Conservation (phyloP, 1,140 invertebrate genomes). For the Euura saliciscinereae region DNA sequence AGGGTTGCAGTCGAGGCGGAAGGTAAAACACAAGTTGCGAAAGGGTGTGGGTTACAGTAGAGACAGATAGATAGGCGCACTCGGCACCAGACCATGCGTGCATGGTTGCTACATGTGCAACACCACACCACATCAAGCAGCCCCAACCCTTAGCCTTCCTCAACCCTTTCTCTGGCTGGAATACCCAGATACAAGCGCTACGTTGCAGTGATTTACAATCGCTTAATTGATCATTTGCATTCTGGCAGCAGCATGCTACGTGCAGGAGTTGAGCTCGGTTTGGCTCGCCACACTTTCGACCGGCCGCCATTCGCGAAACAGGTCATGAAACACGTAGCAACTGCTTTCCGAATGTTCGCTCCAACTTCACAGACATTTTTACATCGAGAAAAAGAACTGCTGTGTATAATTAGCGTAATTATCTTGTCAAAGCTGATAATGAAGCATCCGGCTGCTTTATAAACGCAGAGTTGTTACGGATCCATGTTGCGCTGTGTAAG, state of each 20-base stretch:
- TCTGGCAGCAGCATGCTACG: conserved; percentile 20
- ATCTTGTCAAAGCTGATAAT: too few relatives aligned
- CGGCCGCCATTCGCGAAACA: conserved; percentile 40
- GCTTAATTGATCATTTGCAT: conserved; percentile 58
- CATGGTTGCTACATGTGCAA: not conserved
- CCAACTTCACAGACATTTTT: too few relatives aligned
- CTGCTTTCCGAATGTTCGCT: not conserved
- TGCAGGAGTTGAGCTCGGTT: not conserved
- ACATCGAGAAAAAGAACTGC: conserved; percentile 26
- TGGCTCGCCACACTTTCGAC: not conserved
- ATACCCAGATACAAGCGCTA: conserved; percentile 5
- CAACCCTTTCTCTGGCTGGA: not conserved
- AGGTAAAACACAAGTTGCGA: not conserved
- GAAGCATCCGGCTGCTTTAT: too few relatives aligned
- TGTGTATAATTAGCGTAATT: not conserved
- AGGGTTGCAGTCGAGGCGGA: not conserved
- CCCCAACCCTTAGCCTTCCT: not conserved
- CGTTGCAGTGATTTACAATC: conserved; percentile 47
- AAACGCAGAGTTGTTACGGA: not conserved
- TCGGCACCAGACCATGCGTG: not conserved
- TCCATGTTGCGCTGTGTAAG: too few relatives aligned
- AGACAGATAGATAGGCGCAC: not conserved
- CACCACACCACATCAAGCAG: not conserved
- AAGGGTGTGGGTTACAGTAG: not conserved
- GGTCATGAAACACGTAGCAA: conserved; percentile 44